Evolutionary conservation across 2,888 invertebrate species (phyloP).

Genomic region (Callyntrura sp.): DNA sequence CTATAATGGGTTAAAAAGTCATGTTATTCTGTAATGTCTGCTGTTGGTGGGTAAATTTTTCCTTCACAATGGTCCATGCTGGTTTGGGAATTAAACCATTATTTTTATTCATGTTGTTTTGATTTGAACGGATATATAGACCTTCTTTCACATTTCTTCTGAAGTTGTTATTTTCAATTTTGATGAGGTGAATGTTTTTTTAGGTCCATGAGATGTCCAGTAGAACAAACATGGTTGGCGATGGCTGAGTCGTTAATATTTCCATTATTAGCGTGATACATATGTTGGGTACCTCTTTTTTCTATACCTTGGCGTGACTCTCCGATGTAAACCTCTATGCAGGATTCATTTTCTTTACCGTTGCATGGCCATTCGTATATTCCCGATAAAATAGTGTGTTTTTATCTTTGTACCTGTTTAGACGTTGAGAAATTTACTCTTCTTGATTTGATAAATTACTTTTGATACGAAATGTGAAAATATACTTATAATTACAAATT

Average conservation of each 20-base stretch:
- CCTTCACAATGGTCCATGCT: constrained; percentile 26
- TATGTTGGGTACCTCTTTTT: not conserved
- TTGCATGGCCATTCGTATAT: constrained; percentile 34
- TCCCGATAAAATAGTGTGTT: not conserved
- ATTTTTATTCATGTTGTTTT: constrained; percentile 52
- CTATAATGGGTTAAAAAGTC: no score
- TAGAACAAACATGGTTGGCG: no score
- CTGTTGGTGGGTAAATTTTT: not conserved
- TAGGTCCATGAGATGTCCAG: no score
- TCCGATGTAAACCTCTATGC: constrained; percentile 27
- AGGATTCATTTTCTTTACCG: not conserved
- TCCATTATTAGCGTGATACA: not conserved
- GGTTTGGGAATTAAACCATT: constrained; percentile 20
- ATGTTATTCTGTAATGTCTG: no score
- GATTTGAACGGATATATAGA: not conserved
- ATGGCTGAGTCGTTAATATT: no score
- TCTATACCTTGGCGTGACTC: constrained; percentile 23
- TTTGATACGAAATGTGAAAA: no score
- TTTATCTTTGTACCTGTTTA: constrained; percentile 21
- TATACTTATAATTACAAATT: no score
- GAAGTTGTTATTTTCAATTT: constrained; percentile 2
- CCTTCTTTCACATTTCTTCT: constrained; percentile 47
- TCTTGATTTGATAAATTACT: no score
- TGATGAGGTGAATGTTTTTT: not conserved
- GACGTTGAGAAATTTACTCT: not conserved